Conservation (phyloP, 2,113 vertebrate species). For the Macaca fascicularis region T2T-MFA8v1.1 NC_088384.1:99960001-99960500, state of each 20-base stretch:
- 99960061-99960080: background rate
- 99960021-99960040: background rate
- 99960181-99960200: background rate
- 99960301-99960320: background rate
- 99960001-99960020: background rate
- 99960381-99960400: too few relatives aligned
- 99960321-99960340: background rate
- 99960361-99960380: too few relatives aligned
- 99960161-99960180: background rate
- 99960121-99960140: background rate
- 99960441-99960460: too few relatives aligned
- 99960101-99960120: background rate
- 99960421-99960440: too few relatives aligned
- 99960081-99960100: background rate
- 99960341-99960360: background rate
- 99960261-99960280: background rate
- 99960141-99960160: background rate
- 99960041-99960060: background rate
- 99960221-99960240: background rate
- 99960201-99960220: background rate
- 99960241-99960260: background rate
- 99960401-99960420: too few relatives aligned
- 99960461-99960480: too few relatives aligned
- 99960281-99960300: background rate
- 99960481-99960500: too few relatives aligned